These are phyloP conservation scores for Rhabdophis nuchalis DNA, from an alignment of 2,797 vertebrate species.

Conservation along the genomic window DNA sequence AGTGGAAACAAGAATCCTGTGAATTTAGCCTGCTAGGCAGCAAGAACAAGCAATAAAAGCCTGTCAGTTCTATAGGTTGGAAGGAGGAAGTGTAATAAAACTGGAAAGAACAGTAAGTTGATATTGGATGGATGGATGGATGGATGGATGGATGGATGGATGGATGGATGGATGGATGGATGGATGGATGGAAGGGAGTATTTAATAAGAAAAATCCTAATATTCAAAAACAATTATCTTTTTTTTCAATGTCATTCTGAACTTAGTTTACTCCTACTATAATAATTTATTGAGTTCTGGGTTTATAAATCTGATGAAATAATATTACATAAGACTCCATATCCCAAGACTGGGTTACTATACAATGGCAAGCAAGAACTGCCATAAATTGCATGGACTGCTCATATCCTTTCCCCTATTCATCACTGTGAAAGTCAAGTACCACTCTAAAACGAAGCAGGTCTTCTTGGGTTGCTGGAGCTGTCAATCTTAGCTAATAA, in stretches of 20 bases:
- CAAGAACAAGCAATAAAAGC: background rate
- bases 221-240: slow-evolving; percentile 19
- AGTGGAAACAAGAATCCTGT: background rate
- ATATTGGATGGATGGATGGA: background rate
- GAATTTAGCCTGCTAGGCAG: background rate
- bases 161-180: no score
- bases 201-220: background rate
- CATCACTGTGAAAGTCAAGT: slow-evolving; percentile 1
- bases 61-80: background rate
- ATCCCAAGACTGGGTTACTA: background rate
- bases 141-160: no score
- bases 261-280: background rate
- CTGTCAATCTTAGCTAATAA: slow-evolving; percentile 14
- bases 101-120: background rate
- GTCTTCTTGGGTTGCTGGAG: background rate
- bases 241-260: background rate
- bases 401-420: background rate
- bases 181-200: background rate
- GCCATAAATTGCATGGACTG: background rate
- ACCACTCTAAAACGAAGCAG: slow-evolving; percentile 11
- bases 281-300: slow-evolving; percentile 1
- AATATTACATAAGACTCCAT: background rate
- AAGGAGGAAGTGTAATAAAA: no score
- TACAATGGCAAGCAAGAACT: background rate
- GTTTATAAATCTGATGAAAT: slow-evolving; percentile 24